A percentile compares a stretch with the other conserved stretches of the same genome.
These are phyloP conservation scores for Drosophila melanogaster DNA, from an alignment of 1,140 invertebrate species.

Conservation along the genomic window Release_6_plus_ISO1_MT NT_033777.3:31155501-31156000, in stretches of 20 bases:
- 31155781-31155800: constrained; percentile 76
- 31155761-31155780: constrained; percentile 76
- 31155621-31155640: constrained; percentile 43
- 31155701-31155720: constrained; percentile 38
- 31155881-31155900: constrained; percentile 42
- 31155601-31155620: not conserved
- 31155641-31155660: constrained; percentile 74
- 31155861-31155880: constrained; percentile 75
- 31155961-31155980: constrained; percentile 74
- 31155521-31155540: constrained; percentile 26
- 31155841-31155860: constrained; percentile 70
- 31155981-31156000: constrained; percentile 58
- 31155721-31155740: constrained; percentile 2
- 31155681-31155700: constrained; percentile 49
- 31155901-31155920: constrained; percentile 25
- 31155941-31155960: constrained; percentile 75
- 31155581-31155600: constrained; percentile 47
- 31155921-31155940: constrained; percentile 40
- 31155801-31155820: constrained; percentile 63
- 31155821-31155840: constrained; percentile 23
- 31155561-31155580: constrained; percentile 65
- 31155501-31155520: constrained; percentile 53
- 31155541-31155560: constrained; percentile 38
- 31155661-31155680: constrained; percentile 41
- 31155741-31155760: constrained; percentile 56